Percentiles rank a stretch among this genome's conserved stretches.
Evolutionary conservation across 92 coral and sea anemone species (phyloP).

Genomic region (Scolanthus callimorphus): DNA sequence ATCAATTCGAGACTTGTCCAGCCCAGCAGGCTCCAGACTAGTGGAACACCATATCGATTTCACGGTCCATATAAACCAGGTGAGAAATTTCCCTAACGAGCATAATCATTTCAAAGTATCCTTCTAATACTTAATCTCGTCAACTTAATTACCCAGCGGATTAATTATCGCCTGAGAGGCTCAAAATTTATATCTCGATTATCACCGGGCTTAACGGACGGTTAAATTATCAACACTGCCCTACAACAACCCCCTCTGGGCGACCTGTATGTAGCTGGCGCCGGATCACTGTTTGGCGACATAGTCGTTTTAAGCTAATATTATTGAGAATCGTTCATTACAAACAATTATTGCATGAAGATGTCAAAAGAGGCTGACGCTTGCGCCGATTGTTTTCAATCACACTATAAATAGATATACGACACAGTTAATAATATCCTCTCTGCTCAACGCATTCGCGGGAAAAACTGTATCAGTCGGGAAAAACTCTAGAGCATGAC

Average conservation of each 20-base stretch:
- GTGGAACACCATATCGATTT: no score
- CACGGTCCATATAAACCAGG: no score
- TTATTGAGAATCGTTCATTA: slow-evolving; percentile 20
- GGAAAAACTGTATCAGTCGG: no score
- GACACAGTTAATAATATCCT: no score
- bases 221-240: neutral
- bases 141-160: neutral
- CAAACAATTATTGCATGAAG: slow-evolving; percentile 66
- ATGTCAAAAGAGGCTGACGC: slow-evolving; percentile 57
- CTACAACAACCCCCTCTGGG: neutral
- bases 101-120: no score
- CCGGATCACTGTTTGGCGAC: neutral
- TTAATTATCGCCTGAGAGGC: neutral
- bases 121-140: neutral
- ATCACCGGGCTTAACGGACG: neutral
- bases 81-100: no score
- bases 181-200: no score
- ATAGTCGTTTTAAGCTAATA: neutral
- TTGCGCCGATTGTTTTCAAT: slow-evolving; percentile 46
- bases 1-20: no score
- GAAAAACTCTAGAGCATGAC: no score
- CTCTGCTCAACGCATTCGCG: no score
- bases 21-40: no score
- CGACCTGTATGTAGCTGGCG: neutral
- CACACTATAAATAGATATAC: slow-evolving; percentile 77